These are phyloP conservation scores for Rhynchomys soricoides DNA, from an alignment of 2,113 vertebrate genomes.

Conservation along the genomic window DNA sequence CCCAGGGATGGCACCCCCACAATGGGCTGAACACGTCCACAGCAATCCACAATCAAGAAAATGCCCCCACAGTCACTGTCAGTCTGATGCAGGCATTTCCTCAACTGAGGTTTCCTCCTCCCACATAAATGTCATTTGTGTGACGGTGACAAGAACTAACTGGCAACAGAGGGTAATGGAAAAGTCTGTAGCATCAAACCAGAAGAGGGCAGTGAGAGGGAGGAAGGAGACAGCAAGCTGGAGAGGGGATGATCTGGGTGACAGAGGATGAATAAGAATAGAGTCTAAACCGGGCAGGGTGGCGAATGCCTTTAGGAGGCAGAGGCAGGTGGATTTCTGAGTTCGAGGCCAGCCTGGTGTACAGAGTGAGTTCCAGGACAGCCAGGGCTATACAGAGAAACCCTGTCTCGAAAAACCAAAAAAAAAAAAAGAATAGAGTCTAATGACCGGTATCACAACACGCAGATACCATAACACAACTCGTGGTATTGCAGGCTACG, in stretches of 20 bases:
- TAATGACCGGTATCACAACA: too few relatives aligned
- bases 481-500: background rate
- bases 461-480: too few relatives aligned
- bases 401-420: too few relatives aligned
- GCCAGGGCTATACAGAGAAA: too few relatives aligned
- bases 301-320: too few relatives aligned
- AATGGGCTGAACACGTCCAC: background rate
- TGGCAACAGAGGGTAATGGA: background rate
- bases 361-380: too few relatives aligned
- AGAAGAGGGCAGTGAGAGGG: background rate
- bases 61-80: background rate
- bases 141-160: background rate
- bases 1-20: background rate
- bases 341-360: too few relatives aligned
- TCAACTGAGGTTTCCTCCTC: background rate
- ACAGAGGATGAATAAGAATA: background rate
- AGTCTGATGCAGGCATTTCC: background rate
- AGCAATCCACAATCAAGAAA: background rate
- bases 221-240: background rate
- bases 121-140: background rate
- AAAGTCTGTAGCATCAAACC: background rate
- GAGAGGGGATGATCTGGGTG: rapidly evolving
- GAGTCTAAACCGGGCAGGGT: too few relatives aligned
- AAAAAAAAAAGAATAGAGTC: too few relatives aligned
- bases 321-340: too few relatives aligned